These are phyloP conservation scores for Henicopernis longicauda DNA, from an alignment of 2,113 vertebrate genomes.

Conservation along the genomic window DNA sequence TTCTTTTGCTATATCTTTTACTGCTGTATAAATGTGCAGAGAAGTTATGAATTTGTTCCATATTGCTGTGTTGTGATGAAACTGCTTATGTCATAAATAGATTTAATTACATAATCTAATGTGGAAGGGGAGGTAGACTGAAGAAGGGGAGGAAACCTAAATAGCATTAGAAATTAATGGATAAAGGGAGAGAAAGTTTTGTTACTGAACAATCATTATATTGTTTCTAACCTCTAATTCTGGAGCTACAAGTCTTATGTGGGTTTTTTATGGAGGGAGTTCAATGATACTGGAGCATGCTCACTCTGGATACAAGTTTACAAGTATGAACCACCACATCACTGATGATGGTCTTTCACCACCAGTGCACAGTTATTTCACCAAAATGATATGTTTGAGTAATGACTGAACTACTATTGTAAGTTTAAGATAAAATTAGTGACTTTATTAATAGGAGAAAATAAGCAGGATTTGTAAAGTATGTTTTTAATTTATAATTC, in stretches of 20 bases:
- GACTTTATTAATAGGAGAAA: not conserved
- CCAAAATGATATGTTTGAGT: not conserved
- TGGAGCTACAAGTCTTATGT: not conserved
- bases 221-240: not conserved
- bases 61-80: slow-evolving; percentile 1
- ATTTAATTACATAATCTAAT: slow-evolving; percentile 1
- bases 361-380: not conserved
- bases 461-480: not conserved
- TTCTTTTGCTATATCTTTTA: not conserved
- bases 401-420: not conserved
- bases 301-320: not conserved
- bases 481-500: not conserved
- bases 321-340: not conserved
- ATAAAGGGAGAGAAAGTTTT: not conserved
- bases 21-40: not conserved
- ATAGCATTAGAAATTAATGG: not conserved
- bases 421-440: not conserved
- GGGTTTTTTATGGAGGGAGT: not conserved
- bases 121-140: not conserved
- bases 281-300: not conserved
- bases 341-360: not conserved
- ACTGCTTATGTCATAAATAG: not conserved
- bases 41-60: not conserved
- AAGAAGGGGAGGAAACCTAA: not conserved
- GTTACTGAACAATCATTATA: not conserved